phyloP scores from a whole-genome alignment of 2,797 vertebrate species.

The Nyctibius grandis region DNA sequence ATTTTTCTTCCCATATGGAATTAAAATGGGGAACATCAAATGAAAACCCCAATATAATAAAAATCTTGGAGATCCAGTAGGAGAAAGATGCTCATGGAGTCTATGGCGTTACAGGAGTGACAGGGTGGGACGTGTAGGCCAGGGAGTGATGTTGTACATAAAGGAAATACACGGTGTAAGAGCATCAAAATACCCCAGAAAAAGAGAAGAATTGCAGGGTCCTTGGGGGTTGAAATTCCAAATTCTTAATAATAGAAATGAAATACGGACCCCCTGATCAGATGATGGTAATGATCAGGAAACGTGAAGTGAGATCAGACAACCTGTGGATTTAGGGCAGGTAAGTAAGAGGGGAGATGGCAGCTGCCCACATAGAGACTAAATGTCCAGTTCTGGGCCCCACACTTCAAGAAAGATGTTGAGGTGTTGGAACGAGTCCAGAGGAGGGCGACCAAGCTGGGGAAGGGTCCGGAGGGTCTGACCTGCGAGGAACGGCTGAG shows the following conservation, averaged over 20 bases:
- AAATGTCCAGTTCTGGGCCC: too few relatives aligned
- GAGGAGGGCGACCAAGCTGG: too few relatives aligned
- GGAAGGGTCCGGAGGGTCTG: too few relatives aligned
- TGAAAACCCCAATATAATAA: too few relatives aligned
- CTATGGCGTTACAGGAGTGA: background rate
- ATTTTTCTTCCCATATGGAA: background rate
- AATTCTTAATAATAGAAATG: background rate
- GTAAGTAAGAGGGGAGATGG: background rate
- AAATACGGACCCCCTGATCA: background rate
- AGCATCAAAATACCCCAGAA: background rate
- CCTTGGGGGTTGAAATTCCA: background rate
- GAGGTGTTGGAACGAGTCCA: too few relatives aligned
- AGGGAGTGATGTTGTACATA: accelerated
- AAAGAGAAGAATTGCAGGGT: background rate
- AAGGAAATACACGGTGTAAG: background rate
- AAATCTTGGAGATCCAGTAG: background rate
- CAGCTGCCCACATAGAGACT: background rate
- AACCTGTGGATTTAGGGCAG: background rate
- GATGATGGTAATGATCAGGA: background rate
- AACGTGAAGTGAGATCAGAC: background rate
- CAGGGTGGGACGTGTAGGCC: background rate
- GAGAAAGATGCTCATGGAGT: background rate
- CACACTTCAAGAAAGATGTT: too few relatives aligned
- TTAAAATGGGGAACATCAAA: background rate
- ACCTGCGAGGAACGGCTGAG: too few relatives aligned